These are phyloP conservation scores for Chaetophractus vellerosus DNA, from an alignment of 2,797 vertebrate species.

Conservation along the genomic window DNA sequence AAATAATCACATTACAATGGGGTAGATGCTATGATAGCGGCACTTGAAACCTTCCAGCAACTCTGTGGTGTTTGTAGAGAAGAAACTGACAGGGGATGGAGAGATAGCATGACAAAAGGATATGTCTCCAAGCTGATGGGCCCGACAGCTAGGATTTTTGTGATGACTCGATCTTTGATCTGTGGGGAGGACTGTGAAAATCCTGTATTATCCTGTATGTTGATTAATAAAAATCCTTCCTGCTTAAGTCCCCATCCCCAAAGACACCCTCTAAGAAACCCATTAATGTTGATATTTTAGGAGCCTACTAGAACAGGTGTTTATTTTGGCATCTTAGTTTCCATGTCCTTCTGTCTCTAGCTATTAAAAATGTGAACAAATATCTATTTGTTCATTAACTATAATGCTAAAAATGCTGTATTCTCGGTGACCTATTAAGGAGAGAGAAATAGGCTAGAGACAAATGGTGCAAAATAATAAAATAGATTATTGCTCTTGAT, in stretches of 20 bases:
- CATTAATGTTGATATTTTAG: neutral
- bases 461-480: neutral
- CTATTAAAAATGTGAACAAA: conserved; percentile 48
- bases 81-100: neutral
- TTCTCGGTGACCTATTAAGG: conserved; percentile 22
- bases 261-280: conserved; percentile 16
- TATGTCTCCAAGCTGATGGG: neutral
- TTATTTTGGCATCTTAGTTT: conserved; percentile 48
- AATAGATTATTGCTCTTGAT: neutral
- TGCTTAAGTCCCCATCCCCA: neutral
- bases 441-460: neutral
- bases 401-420: neutral
- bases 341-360: conserved; percentile 9
- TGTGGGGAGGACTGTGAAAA: neutral
- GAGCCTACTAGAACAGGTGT: neutral
- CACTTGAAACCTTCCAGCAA: neutral
- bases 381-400: conserved; percentile 60
- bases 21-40: neutral
- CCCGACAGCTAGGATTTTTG: neutral
- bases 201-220: neutral
- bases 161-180: neutral
- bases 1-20: neutral
- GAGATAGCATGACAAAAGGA: neutral
- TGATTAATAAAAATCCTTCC: neutral
- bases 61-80: conserved; percentile 23